Evolutionary conservation across 2,797 vertebrate species (phyloP).

Genomic region (Girardinus metallicus): DNA sequence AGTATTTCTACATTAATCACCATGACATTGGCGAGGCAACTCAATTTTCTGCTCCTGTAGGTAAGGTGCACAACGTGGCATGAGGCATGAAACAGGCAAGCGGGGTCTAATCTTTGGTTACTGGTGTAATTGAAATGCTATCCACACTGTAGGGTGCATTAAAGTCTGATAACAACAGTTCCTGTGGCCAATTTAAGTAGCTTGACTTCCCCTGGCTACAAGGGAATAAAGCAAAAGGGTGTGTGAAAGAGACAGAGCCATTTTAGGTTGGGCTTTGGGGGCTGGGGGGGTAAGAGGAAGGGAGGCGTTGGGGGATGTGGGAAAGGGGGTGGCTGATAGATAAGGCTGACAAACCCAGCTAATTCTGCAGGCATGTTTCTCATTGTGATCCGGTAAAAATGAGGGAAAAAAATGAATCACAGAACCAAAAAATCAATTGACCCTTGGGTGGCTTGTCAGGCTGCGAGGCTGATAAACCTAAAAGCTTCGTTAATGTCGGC

Average conservation of each 20-base stretch:
- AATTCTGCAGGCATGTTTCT: slow-evolving; percentile 99
- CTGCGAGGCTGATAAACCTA: slow-evolving; percentile 98
- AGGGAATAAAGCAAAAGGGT: slow-evolving; percentile 81
- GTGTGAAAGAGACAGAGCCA: slow-evolving; percentile 42
- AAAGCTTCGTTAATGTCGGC: slow-evolving; percentile 99
- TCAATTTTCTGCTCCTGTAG: slow-evolving; percentile 99
- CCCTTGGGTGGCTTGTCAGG: slow-evolving; percentile 98
- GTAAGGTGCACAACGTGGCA: slow-evolving; percentile 94
- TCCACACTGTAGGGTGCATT: slow-evolving; percentile 99
- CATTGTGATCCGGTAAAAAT: slow-evolving; percentile 99
- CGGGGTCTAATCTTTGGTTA: slow-evolving; percentile 99
- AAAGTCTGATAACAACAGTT: slow-evolving; percentile 99
- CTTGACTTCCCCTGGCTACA: slow-evolving; percentile 94
- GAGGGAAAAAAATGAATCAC: slow-evolving; percentile 97
- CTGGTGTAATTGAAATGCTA: slow-evolving; percentile 99
- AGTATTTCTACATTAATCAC: slow-evolving; percentile 99
- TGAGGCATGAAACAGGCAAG: slow-evolving; percentile 96
- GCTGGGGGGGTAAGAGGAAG: slow-evolving; percentile 16
- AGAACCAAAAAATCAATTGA: slow-evolving; percentile 99
- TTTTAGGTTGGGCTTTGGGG: slow-evolving; percentile 19
- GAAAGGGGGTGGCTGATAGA: slow-evolving; percentile 84
- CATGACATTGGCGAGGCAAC: slow-evolving; percentile 99
- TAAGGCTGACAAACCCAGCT: slow-evolving; percentile 98
- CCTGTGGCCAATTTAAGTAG: slow-evolving; percentile 99
- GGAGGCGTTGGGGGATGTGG: slow-evolving; percentile 15